These are phyloP conservation scores for Serinus canaria DNA, from an alignment of 2,113 vertebrate genomes.

Conservation along the genomic window DNA sequence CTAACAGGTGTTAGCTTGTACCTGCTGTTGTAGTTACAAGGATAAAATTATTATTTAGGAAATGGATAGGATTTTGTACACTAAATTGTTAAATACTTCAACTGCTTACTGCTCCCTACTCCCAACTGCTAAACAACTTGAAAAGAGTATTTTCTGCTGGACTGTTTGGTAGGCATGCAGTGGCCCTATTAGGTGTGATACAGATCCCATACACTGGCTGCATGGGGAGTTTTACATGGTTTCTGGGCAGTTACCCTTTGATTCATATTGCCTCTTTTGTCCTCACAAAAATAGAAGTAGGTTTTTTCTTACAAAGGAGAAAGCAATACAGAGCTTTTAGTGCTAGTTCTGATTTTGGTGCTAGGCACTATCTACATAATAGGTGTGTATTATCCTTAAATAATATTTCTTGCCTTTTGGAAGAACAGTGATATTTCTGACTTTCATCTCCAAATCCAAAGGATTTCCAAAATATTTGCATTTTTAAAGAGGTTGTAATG, in stretches of 20 bases:
- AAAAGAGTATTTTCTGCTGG: not conserved
- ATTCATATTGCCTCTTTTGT: not conserved
- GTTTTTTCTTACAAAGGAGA: not conserved
- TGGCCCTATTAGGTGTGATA: not conserved
- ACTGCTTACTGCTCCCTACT: not conserved
- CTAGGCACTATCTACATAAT: not conserved
- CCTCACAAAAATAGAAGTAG: not conserved
- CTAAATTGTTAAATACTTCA: not conserved
- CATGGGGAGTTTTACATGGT: not conserved
- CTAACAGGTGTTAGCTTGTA: not conserved
- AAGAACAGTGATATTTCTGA: not conserved
- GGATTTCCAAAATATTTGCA: not conserved
- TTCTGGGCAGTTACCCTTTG: not conserved
- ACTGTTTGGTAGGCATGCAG: fast-evolving
- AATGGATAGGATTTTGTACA: not conserved
- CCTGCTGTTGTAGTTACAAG: not conserved
- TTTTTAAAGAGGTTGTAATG: not conserved
- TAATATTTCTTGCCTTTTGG: not conserved
- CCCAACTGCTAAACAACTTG: not conserved
- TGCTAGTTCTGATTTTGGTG: not conserved
- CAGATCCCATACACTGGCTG: fast-evolving
- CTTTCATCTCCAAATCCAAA: not conserved
- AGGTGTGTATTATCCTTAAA: not conserved
- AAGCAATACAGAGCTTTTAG: not conserved
- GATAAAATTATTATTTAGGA: not conserved